Percentiles rank a stretch among this genome's conserved stretches.
These are phyloP conservation scores for Aleadryas rufinucha DNA, from an alignment of 2,113 vertebrate species.

Conservation along the genomic window DNA sequence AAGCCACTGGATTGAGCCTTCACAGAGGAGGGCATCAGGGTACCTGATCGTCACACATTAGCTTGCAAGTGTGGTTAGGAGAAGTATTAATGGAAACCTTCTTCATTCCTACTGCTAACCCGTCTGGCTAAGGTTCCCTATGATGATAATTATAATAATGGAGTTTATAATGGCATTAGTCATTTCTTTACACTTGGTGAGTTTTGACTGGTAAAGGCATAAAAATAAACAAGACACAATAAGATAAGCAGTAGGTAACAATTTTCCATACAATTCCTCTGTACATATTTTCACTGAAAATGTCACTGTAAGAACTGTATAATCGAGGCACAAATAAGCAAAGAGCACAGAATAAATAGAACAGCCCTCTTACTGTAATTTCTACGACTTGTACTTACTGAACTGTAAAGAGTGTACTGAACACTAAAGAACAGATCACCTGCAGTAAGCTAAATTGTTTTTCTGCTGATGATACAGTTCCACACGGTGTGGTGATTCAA, in stretches of 20 bases:
- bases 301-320: not conserved
- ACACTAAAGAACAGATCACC: not conserved
- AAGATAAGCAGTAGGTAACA: not conserved
- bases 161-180: not conserved
- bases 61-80: not conserved
- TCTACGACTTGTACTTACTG: not conserved
- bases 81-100: not conserved
- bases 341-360: conserved; percentile 16
- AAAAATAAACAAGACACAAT: conserved; percentile 29
- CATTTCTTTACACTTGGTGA: not conserved
- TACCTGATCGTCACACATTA: not conserved
- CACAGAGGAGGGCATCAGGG: not conserved
- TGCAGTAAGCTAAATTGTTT: not conserved
- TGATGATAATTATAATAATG: not conserved
- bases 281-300: conserved; percentile 4
- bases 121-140: not conserved
- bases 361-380: not conserved
- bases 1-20: not conserved
- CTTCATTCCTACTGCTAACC: not conserved
- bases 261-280: not conserved
- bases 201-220: not conserved
- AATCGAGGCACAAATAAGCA: conserved; percentile 22
- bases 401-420: not conserved
- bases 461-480: not conserved
- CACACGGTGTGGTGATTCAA: not conserved